phyloP scores from a whole-genome alignment of 2,888 invertebrate genomes.

The Drosophila buzzatii region DNA sequence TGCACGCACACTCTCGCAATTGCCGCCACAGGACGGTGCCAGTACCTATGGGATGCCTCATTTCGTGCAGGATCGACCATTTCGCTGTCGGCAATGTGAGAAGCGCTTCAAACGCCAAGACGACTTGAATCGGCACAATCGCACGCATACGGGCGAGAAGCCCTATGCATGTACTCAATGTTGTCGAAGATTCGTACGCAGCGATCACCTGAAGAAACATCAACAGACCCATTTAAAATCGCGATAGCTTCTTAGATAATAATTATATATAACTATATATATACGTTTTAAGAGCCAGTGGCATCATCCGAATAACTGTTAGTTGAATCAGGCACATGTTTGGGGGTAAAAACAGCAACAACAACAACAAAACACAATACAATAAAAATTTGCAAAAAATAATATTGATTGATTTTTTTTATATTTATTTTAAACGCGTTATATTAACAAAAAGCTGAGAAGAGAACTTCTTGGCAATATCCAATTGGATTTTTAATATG shows the following conservation, averaged over 20 bases:
- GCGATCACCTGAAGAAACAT: conserved; percentile 83
- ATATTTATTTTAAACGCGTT: no score
- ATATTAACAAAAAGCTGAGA: no score
- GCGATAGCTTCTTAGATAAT: conserved; percentile 66
- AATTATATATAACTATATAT: conserved; percentile 11
- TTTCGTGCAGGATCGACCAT: conserved; percentile 76
- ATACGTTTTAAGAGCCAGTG: conserved; percentile 63
- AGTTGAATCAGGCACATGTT: conserved; percentile 70
- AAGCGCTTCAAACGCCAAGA: conserved; percentile 83
- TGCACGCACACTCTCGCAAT: conserved; percentile 61
- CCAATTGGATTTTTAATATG: neutral
- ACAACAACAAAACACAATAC: conserved; percentile 47
- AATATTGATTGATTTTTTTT: neutral
- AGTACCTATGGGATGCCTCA: conserved; percentile 75
- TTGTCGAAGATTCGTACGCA: conserved; percentile 79
- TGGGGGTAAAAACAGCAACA: conserved; percentile 37
- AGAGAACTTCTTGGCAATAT: neutral
- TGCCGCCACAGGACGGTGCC: conserved; percentile 71
- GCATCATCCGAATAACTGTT: conserved; percentile 66
- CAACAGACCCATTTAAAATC: conserved; percentile 79
- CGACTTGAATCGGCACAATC: conserved; percentile 82
- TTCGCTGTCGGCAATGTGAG: conserved; percentile 73
- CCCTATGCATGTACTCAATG: conserved; percentile 80
- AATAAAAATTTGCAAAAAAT: conserved; percentile 56
- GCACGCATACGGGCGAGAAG: conserved; percentile 83